A percentile compares a stretch with the other conserved stretches of the same genome.
These are phyloP conservation scores for Micropterix aruncella DNA, from an alignment of 2,888 invertebrate species.

Conservation along the genomic window DNA sequence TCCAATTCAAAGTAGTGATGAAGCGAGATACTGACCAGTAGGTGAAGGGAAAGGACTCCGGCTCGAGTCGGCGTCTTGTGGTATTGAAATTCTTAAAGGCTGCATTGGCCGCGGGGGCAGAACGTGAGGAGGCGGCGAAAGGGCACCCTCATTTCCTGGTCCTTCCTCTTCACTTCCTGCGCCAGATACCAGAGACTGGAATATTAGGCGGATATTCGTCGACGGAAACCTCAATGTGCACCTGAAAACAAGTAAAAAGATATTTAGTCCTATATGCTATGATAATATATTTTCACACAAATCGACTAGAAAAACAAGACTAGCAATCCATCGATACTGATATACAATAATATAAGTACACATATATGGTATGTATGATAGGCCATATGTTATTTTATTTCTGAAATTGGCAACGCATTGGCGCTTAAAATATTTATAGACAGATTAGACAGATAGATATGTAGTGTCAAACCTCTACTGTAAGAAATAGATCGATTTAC, in stretches of 20 bases:
- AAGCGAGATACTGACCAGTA: constrained; percentile 68
- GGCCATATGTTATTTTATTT: no score
- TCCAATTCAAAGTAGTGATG: no score
- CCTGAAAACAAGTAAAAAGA: constrained; percentile 55
- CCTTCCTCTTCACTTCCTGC: constrained; percentile 17
- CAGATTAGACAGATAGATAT: no score
- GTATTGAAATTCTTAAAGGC: constrained; percentile 76
- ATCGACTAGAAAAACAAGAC: no score
- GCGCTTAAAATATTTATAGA: no score
- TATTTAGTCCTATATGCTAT: constrained; percentile 9
- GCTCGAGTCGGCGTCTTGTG: constrained; percentile 46
- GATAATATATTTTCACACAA: constrained; percentile 1
- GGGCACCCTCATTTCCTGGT: constrained; percentile 21
- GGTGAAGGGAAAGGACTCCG: constrained; percentile 87
- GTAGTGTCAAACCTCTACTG: no score
- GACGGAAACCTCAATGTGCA: constrained; percentile 94
- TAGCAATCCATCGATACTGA: no score
- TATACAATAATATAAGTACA: no score
- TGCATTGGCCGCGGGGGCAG: constrained; percentile 36
- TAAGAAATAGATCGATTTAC: no score
- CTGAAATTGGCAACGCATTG: no score
- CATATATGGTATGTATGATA: no score
- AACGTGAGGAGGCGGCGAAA: constrained; percentile 24
- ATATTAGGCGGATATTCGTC: constrained; percentile 88
- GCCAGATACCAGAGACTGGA: constrained; percentile 83